A percentile compares a stretch with the other conserved stretches of the same genome.
These are phyloP conservation scores for Drosophila kanapiae DNA, from an alignment of 1,140 invertebrate genomes.

Conservation along the genomic window DNA sequence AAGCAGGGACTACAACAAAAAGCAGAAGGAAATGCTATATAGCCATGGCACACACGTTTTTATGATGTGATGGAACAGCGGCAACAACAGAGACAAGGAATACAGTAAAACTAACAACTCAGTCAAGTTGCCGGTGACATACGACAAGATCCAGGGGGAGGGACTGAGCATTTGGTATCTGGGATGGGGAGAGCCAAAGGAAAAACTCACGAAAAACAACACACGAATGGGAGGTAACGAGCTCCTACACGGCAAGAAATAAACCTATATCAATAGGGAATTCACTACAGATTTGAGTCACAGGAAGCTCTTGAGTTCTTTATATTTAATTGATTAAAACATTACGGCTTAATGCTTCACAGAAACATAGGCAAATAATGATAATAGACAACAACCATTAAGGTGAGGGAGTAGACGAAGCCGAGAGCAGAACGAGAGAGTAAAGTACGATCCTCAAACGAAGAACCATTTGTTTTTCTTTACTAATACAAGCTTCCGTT, in stretches of 20 bases:
- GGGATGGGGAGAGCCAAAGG: slow-evolving; percentile 26
- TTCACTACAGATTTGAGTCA: too few relatives aligned
- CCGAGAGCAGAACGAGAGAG: too few relatives aligned
- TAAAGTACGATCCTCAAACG: too few relatives aligned
- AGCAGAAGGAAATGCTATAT: slow-evolving; percentile 23
- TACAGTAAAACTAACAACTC: slow-evolving; percentile 78
- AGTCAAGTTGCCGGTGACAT: slow-evolving; percentile 78
- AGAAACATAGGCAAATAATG: too few relatives aligned
- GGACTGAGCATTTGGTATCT: slow-evolving; percentile 1
- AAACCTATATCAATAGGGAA: too few relatives aligned
- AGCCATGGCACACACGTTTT: slow-evolving; percentile 55
- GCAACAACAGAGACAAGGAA: slow-evolving; percentile 19
- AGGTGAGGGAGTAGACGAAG: background rate
- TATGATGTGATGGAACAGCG: slow-evolving; percentile 69
- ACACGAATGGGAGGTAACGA: slow-evolving; percentile 59
- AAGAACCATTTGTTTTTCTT: too few relatives aligned
- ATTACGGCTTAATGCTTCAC: too few relatives aligned
- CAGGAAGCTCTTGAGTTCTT: too few relatives aligned
- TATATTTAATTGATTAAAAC: too few relatives aligned
- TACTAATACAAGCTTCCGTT: too few relatives aligned
- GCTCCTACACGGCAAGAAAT: slow-evolving; percentile 3
- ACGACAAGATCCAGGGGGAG: slow-evolving; percentile 63
- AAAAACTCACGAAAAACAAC: slow-evolving; percentile 56
- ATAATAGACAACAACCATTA: background rate
- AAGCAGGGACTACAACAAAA: slow-evolving; percentile 40